phyloP scores from a whole-genome alignment of 2,888 invertebrate species.

The Lasioglossum marginatum region DNA sequence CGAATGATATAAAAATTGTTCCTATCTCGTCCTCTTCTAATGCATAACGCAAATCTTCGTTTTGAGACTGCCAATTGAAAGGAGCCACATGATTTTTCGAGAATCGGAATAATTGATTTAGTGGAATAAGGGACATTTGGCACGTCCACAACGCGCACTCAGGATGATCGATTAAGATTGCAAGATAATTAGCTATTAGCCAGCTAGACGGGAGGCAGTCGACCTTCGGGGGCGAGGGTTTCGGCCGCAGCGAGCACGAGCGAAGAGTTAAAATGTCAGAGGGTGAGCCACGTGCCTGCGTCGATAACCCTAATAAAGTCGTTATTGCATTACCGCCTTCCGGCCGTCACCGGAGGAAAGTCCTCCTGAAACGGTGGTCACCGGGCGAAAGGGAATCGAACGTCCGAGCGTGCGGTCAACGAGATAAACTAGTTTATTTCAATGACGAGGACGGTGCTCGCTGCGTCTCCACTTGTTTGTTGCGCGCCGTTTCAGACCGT shows the following conservation, averaged over 20 bases:
- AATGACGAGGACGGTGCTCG: conserved; percentile 8
- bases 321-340: conserved; percentile 65
- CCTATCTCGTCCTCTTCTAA: too few species aligned
- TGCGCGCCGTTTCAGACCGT: neutral
- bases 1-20: too few species aligned
- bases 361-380: conserved; percentile 1
- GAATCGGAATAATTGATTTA: neutral
- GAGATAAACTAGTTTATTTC: conserved; percentile 59
- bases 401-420: conserved; percentile 35
- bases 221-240: conserved; percentile 21
- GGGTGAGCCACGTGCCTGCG: conserved; percentile 70
- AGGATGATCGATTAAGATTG: conserved; percentile 12
- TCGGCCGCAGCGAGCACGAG: conserved; percentile 52
- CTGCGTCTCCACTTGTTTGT: neutral
- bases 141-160: neutral
- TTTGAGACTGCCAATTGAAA: too few species aligned
- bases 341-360: conserved; percentile 34
- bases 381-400: conserved; percentile 6
- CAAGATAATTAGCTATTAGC: conserved; percentile 3
- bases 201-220: conserved; percentile 10
- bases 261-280: conserved; percentile 69
- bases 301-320: conserved; percentile 72
- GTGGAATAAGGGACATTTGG: neutral
- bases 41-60: too few species aligned
- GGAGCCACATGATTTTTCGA: neutral